Evolutionary conservation across 2,113 vertebrate species (phyloP).

Genomic region (Lichenostomus cassidix): DNA sequence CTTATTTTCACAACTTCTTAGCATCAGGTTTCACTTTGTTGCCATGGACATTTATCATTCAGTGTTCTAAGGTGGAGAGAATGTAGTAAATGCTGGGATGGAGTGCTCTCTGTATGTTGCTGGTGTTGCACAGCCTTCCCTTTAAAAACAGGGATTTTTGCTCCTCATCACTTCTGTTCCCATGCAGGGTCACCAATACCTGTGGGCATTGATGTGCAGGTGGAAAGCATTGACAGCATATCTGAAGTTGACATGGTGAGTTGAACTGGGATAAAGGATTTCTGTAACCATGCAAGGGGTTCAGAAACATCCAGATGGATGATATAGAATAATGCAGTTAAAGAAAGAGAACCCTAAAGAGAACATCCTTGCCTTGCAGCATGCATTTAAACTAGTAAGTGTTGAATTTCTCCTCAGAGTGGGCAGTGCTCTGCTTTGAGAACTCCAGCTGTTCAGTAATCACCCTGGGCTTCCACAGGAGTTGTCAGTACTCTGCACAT

Average conservation of each 20-base stretch:
- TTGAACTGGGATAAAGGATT: not conserved
- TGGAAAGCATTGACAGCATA: constrained; percentile 94
- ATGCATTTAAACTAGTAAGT: not conserved
- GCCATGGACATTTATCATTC: not conserved
- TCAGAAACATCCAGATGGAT: not conserved
- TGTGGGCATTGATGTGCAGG: constrained; percentile 89
- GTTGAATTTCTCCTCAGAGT: not conserved
- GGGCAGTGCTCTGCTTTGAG: not conserved
- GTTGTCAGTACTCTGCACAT: not conserved
- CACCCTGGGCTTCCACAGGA: not conserved
- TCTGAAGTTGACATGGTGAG: constrained; percentile 89
- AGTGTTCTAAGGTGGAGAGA: not conserved
- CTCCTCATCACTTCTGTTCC: constrained; percentile 35
- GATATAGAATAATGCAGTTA: not conserved
- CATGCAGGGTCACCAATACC: constrained; percentile 84
- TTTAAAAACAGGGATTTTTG: not conserved
- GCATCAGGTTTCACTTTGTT: not conserved
- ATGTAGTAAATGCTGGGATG: not conserved
- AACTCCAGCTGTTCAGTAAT: not conserved
- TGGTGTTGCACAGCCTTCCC: not conserved
- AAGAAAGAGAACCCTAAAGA: not conserved
- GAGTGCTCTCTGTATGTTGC: not conserved
- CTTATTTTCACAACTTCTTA: not conserved
- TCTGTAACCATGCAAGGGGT: not conserved
- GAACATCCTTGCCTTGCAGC: not conserved